A percentile compares a stretch with the other conserved stretches of the same genome.
Evolutionary conservation across 2,888 invertebrate species (phyloP).

Genomic region (Diadegma fenestrale): DNA sequence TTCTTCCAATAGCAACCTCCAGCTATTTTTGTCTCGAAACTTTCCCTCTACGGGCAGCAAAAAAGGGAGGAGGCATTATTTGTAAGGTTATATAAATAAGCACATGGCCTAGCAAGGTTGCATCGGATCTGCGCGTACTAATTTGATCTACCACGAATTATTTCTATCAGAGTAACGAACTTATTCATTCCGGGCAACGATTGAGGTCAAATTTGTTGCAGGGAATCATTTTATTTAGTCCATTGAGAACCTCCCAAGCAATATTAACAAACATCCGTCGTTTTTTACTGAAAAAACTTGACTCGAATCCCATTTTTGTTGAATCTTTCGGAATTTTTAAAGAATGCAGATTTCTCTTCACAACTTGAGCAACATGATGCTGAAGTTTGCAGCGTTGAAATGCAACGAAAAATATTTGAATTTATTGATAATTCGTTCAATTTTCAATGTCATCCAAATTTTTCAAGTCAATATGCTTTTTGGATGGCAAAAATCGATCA

Average conservation of each 20-base stretch:
- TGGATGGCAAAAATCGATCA: too few species aligned
- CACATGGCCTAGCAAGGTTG: not conserved
- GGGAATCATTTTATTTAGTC: too few species aligned
- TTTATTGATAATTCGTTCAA: too few species aligned
- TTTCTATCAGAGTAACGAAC: not conserved
- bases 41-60: not conserved
- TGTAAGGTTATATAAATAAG: not conserved
- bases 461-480: too few species aligned
- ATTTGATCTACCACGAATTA: not conserved
- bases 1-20: slow-evolving; percentile 9
- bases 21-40: slow-evolving; percentile 7
- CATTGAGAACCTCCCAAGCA: too few species aligned
- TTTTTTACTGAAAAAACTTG: not conserved
- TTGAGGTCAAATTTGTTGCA: not conserved
- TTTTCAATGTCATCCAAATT: too few species aligned
- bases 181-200: not conserved
- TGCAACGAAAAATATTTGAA: too few species aligned
- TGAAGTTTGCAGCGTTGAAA: too few species aligned
- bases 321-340: slow-evolving; percentile 1
- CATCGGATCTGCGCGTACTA: not conserved
- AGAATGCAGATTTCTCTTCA: not conserved
- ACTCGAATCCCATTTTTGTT: not conserved
- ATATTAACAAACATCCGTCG: not conserved
- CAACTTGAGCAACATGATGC: too few species aligned
- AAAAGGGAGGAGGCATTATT: not conserved